Base-by-base conservation (phyloP, 2,113 vertebrate species). In the Cyphotilapia sp. region DNA sequence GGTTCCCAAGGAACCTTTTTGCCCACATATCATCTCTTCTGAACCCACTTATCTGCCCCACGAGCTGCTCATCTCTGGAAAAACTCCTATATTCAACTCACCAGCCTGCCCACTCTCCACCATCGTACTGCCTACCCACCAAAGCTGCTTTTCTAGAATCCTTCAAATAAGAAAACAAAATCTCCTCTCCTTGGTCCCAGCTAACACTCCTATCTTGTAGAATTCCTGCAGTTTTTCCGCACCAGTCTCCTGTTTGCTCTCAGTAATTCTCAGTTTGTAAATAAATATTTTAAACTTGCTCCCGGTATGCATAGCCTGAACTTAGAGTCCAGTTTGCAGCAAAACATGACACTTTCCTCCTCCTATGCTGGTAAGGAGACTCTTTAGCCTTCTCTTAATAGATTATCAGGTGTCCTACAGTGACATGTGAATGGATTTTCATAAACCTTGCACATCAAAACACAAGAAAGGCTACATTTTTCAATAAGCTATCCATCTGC, bases 361-460 rank as follows among this genome's bases (percentile, higher is more conserved):
- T 78, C 47, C 45, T 49, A 0, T 78, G 0, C 0, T 78, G 27
- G 45, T 24, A 51, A 51, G 35, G 40, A 27, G 29, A 66, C 22
- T 71, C 76, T 78, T 82, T 57, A 47, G 49, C 80, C 9, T 6
- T 57, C 54, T 27, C 74, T 84, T 61, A 82, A 89, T 86, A 82
- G 87, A 93, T 89, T 66, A 85, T 80, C 42, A 53, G 22, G 83
- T 74, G 59, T 83, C 83, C 49, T 81, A 88, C 22, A 9, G 54
- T 81, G 85, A 83, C 80, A 78, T 89, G 85, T 87, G 76, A 91
- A 89, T 92, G 71, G 76, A 85, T 94, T 90, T 88, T 80, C 85
- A 90, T 91, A 89, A 88, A 87, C 57, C 31, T 49, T 71, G 80
- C 81, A 66, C 87, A 92, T 91, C 85, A 89, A 87, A 89, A 87